Conservation (phyloP, 2,113 vertebrate genomes). For the Eira barbara region DNA sequence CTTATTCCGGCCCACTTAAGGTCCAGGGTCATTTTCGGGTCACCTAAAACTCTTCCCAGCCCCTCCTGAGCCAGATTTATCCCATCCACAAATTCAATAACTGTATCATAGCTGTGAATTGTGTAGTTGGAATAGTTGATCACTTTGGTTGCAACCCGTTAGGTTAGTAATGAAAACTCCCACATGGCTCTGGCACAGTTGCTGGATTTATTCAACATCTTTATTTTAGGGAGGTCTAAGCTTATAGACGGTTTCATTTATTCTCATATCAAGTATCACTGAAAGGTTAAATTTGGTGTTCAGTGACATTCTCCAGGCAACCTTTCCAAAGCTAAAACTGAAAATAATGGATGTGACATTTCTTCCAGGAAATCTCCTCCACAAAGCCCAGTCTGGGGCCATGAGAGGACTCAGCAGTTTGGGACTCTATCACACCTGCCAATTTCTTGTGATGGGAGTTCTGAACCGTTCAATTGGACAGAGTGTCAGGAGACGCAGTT, state of each 20-base stretch:
- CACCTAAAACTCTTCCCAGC: background rate
- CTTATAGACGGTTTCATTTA: slow-evolving; percentile 51
- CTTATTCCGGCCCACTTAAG: background rate
- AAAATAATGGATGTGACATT: slow-evolving; percentile 59
- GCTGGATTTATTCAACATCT: slow-evolving; percentile 53
- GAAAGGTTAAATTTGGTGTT: slow-evolving; percentile 63
- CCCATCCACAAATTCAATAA: background rate
- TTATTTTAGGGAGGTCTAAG: slow-evolving; percentile 40
- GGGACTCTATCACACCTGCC: background rate
- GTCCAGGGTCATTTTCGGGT: background rate
- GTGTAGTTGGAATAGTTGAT: background rate
- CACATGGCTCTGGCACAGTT: slow-evolving; percentile 30
- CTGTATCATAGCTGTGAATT: background rate
- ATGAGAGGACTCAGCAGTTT: slow-evolving; percentile 8
- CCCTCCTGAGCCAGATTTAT: background rate
- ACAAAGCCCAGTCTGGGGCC: background rate
- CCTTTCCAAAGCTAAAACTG: slow-evolving; percentile 46
- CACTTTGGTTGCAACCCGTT: background rate
- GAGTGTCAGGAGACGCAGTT: background rate
- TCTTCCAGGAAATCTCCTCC: slow-evolving; percentile 60
- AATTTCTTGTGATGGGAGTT: background rate
- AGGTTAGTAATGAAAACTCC: slow-evolving; percentile 20
- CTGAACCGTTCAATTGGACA: background rate
- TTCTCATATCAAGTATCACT: slow-evolving; percentile 60
- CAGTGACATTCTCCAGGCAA: slow-evolving; percentile 69